Evolutionary conservation across 2,888 invertebrate genomes (phyloP).

Genomic region (Bugula neritina): DNA sequence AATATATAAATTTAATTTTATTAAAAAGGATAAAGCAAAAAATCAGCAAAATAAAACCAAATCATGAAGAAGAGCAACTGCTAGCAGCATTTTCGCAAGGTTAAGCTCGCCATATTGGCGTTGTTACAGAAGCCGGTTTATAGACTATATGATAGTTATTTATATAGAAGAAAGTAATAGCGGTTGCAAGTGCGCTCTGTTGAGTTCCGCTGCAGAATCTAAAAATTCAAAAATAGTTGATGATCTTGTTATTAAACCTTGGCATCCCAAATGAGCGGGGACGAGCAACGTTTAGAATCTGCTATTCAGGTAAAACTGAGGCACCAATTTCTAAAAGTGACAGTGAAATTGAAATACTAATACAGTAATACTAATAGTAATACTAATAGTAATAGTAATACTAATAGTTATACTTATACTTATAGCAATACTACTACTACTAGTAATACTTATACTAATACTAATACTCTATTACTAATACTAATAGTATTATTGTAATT

Average conservation of each 20-base stretch:
- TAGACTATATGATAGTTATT: no score
- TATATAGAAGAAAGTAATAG: neutral
- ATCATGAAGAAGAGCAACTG: no score
- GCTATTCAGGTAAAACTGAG: constrained; percentile 20
- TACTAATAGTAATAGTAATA: neutral
- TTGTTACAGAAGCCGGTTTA: constrained; percentile 26
- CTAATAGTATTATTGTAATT: no score
- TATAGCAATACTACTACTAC: neutral
- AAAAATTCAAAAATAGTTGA: neutral
- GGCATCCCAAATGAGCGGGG: constrained; percentile 9
- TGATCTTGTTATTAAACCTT: neutral
- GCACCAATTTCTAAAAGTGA: no score
- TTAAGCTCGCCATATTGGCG: neutral
- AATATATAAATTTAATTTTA: no score
- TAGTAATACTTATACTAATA: neutral
- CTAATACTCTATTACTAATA: neutral
- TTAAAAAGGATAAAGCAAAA: no score
- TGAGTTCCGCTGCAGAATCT: no score
- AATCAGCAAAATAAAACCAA: no score
- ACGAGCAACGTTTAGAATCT: constrained; percentile 13
- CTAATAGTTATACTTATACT: neutral
- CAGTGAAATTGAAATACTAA: no score
- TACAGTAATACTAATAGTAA: neutral
- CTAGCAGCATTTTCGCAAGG: no score
- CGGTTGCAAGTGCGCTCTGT: neutral